phyloP scores from a whole-genome alignment of 2,113 vertebrate genomes.

The Stigmatopora nigra region DNA sequence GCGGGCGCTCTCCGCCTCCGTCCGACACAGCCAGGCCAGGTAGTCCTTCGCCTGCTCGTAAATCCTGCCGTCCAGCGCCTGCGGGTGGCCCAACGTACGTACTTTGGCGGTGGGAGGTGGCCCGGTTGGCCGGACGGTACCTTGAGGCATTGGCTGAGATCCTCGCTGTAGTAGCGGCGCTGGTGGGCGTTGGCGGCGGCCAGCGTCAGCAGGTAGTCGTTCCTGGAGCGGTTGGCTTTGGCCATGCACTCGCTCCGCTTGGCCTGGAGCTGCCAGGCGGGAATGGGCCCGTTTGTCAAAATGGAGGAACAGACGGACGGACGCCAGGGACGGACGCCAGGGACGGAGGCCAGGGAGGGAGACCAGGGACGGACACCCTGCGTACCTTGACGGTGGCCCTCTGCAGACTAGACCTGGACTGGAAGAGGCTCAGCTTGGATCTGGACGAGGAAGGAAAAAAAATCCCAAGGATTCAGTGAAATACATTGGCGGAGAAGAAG shows the following conservation, averaged over 20 bases:
- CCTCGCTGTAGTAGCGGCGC: constrained; percentile 89
- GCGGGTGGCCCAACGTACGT: neutral
- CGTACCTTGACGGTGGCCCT: constrained; percentile 94
- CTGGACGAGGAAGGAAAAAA: constrained; percentile 60
- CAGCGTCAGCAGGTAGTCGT: constrained; percentile 93
- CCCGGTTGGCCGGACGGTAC: constrained; percentile 12
- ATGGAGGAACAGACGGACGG: no score
- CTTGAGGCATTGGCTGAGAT: constrained; percentile 83
- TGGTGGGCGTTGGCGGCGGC: constrained; percentile 94
- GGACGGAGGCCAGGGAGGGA: no score
- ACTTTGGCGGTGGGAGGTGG: no score
- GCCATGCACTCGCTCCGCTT: constrained; percentile 90
- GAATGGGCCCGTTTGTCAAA: neutral
- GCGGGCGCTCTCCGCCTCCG: constrained; percentile 84
- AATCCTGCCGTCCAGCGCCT: constrained; percentile 86
- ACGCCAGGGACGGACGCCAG: no score
- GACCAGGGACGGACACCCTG: no score
- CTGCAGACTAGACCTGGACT: constrained; percentile 97
- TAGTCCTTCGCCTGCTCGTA: constrained; percentile 91
- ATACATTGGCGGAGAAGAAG: no score
- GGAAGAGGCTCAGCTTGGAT: constrained; percentile 96
- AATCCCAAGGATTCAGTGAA: no score
- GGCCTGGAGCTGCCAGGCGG: constrained; percentile 82
- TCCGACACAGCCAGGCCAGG: constrained; percentile 87
- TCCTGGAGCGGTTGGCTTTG: constrained; percentile 88